A percentile compares a stretch with the other conserved stretches of the same genome.
Conservation (phyloP, 2,888 invertebrate genomes). For the Unio pictorum region DNA sequence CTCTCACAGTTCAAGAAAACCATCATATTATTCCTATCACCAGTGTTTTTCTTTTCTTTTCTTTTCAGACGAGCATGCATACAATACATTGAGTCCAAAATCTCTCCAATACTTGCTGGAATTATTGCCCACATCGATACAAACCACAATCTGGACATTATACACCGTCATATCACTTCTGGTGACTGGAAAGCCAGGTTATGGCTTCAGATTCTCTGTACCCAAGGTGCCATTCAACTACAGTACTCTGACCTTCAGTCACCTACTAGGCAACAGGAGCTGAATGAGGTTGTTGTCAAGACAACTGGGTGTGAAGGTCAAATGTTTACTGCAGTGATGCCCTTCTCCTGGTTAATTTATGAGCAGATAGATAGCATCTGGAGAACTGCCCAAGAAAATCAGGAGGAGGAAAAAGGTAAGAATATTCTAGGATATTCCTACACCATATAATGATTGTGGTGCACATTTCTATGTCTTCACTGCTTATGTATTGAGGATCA, state of each 20-base stretch:
- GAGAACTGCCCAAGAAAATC: constrained; percentile 12
- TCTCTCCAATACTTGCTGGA: constrained; percentile 59
- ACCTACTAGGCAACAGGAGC: constrained; percentile 37
- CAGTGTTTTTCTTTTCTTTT: constrained; percentile 7
- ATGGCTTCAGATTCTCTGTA: constrained; percentile 53
- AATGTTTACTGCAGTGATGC: constrained; percentile 39
- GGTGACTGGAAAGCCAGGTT: constrained; percentile 44
- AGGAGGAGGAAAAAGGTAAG: constrained; percentile 7
- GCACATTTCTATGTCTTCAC: too few relatives aligned
- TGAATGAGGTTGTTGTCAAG: constrained; percentile 49
- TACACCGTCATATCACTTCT: constrained; percentile 10
- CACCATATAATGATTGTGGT: too few relatives aligned
- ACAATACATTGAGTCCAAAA: constrained; percentile 54
- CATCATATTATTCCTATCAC: too few relatives aligned
- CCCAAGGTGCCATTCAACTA: constrained; percentile 33
- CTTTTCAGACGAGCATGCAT: constrained; percentile 52
- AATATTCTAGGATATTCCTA: not conserved
- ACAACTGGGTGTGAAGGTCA: constrained; percentile 43
- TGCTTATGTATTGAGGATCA: too few relatives aligned
- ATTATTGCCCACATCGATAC: constrained; percentile 62
- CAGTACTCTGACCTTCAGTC: constrained; percentile 43
- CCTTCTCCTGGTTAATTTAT: constrained; percentile 63
- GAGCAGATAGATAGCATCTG: constrained; percentile 29
- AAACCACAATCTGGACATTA: constrained; percentile 58
- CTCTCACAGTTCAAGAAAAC: too few relatives aligned